phyloP scores from a whole-genome alignment of 1,140 invertebrate species.

The Zaprionus nigranus region DNA sequence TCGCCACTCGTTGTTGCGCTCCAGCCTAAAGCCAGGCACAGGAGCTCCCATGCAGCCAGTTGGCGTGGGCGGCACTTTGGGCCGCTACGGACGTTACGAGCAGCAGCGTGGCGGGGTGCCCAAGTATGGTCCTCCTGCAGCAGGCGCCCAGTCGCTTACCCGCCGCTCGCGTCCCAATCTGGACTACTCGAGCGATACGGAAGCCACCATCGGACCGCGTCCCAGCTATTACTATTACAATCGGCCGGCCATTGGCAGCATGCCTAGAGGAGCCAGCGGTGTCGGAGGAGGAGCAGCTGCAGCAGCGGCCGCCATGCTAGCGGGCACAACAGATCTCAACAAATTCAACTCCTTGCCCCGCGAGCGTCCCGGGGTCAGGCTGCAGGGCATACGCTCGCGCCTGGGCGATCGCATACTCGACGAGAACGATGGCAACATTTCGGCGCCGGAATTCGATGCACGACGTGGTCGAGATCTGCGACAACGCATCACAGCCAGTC shows the following conservation, averaged over 20 bases:
- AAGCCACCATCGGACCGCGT: conserved; percentile 92
- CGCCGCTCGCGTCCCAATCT: conserved; percentile 90
- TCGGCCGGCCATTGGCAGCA: conserved; percentile 85
- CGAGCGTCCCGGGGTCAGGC: conserved; percentile 87
- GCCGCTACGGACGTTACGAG: conserved; percentile 83
- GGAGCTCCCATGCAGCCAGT: conserved; percentile 66
- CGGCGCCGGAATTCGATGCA: conserved; percentile 91
- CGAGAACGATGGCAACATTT: conserved; percentile 92
- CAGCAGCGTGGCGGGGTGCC: conserved; percentile 65
- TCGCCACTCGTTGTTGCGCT: conserved; percentile 90
- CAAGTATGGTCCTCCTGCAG: conserved; percentile 73
- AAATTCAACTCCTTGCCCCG: conserved; percentile 91
- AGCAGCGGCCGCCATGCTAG: conserved; percentile 77
- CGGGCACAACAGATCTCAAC: conserved; percentile 77
- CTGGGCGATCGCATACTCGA: conserved; percentile 87
- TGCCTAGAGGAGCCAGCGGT: conserved; percentile 85
- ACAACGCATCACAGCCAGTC: conserved; percentile 75
- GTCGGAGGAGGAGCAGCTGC: conserved; percentile 63
- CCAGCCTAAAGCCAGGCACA: conserved; percentile 89
- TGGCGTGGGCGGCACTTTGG: conserved; percentile 80
- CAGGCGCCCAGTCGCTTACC: conserved; percentile 86
- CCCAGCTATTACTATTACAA: conserved; percentile 92
- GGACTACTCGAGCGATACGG: conserved; percentile 97
- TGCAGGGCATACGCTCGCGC: conserved; percentile 77
- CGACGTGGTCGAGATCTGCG: conserved; percentile 86